These are phyloP conservation scores for Vombatus ursinus DNA, from an alignment of 2,113 vertebrate species.

Conservation along the genomic window DNA sequence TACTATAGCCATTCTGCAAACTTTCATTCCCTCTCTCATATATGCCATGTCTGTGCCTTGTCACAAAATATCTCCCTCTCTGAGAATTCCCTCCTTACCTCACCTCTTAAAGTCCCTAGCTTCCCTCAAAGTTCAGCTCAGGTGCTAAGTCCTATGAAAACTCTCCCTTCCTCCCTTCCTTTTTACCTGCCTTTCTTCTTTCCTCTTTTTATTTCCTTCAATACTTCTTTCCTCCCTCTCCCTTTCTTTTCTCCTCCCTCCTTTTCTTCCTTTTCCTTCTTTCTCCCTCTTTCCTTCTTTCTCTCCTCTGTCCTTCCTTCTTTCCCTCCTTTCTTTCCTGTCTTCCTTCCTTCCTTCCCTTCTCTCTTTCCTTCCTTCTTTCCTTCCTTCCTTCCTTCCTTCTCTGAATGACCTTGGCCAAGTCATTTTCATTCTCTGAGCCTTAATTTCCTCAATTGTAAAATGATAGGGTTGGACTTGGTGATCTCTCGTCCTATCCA, in stretches of 20 bases:
- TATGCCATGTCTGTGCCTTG: background rate
- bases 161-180: background rate
- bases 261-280: rapidly evolving
- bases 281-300: background rate
- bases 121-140: background rate
- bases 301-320: background rate
- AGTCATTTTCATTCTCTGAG: background rate
- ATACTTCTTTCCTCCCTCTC: background rate
- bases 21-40: background rate
- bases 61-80: background rate
- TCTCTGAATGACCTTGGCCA: background rate
- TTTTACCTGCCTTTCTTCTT: background rate
- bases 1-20: background rate
- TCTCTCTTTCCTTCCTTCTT: background rate
- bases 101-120: background rate
- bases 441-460: background rate
- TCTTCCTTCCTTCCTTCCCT: rapidly evolving
- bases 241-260: background rate
- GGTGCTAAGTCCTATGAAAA: background rate
- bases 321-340: background rate
- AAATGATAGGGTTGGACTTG: background rate
- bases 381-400: background rate
- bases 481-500: background rate
- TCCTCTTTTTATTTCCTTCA: background rate
- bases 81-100: background rate